Evolutionary conservation across 2,113 vertebrate species (phyloP), one percentile per base, ranked within the genome.

Genomic region (Brachyistius frenatus): DNA sequence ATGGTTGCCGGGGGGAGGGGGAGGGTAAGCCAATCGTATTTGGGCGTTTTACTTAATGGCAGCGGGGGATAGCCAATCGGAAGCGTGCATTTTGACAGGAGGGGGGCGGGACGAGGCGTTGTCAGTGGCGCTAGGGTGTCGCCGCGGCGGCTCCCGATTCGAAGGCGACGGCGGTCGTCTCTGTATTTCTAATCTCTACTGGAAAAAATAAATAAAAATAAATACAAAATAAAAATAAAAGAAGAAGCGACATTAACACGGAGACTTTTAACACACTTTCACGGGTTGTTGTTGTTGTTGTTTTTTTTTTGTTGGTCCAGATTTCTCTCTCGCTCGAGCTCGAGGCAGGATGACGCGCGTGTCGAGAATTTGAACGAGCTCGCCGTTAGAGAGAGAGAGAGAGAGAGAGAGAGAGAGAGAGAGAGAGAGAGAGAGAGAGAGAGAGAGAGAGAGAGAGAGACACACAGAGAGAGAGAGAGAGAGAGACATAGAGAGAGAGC

Each of bases 121-220:
- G 83, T 49, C 65, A 11, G 8, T 10, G 60, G 47, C 16, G 3
- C 37, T 85, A 93, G 94, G 94, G 95, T 95, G 94, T 95, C 93
- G 93, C 93, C 94, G 89, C 39, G 81, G 90, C 83, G 91, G 93
- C 89, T 94, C 91, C 88, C 85, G 23, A 93, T 95, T 94, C 91
- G 93, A 94, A 95, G 95, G 94, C 95, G 95, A 93, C 94, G 93
- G 95, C 89, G 93, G 94, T 94, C 92, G 94, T 94, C 94, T 90
- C 7, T 88, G 73, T 90, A 91, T 94, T 66, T 63, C 56, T 87
- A 84, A 91, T 88, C 86, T 87, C 66, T 62, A n/a, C 31, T 23
- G 73, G 55, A 78, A 58, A 73, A 57, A 73, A 23, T 23, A 23
- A 23, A 23, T 23, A 23, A 23, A 1, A 23, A 23, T 23, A 23